Evolutionary conservation across 2,113 vertebrate genomes (phyloP).

Genomic region (Lepus europaeus): DNA sequence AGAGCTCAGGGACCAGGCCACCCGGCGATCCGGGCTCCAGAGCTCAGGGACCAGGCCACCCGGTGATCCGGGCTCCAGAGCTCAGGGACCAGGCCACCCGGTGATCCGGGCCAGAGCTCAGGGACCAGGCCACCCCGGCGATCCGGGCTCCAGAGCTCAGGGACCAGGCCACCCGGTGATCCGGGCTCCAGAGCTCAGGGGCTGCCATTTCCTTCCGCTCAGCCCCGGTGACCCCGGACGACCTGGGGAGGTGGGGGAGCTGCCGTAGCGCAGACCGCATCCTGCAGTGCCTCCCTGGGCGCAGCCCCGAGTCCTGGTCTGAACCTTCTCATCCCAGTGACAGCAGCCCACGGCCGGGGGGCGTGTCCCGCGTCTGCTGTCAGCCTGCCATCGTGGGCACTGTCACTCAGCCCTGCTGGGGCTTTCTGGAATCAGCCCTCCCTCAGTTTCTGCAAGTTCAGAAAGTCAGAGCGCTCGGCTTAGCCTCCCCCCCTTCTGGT

Average conservation of each 20-base stretch:
- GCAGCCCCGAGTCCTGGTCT: not conserved
- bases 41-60: too few relatives aligned
- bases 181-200: not conserved
- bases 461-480: slow-evolving; percentile 29
- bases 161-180: too few relatives aligned
- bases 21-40: too few relatives aligned
- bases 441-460: not conserved
- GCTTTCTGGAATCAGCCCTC: not conserved
- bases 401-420: slow-evolving; percentile 24
- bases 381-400: not conserved
- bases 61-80: too few relatives aligned
- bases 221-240: not conserved
- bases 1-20: too few relatives aligned
- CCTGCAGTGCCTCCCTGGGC: not conserved
- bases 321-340: not conserved
- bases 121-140: too few relatives aligned
- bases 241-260: not conserved
- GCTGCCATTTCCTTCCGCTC: not conserved
- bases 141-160: too few relatives aligned
- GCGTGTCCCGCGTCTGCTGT: not conserved
- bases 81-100: too few relatives aligned
- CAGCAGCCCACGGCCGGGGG: not conserved
- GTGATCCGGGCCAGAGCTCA: too few relatives aligned
- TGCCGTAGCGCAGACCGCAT: not conserved
- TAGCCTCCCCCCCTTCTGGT: not conserved